phyloP scores from a whole-genome alignment of 1,140 invertebrate species.

The Caligus rogercresseyi region DNA sequence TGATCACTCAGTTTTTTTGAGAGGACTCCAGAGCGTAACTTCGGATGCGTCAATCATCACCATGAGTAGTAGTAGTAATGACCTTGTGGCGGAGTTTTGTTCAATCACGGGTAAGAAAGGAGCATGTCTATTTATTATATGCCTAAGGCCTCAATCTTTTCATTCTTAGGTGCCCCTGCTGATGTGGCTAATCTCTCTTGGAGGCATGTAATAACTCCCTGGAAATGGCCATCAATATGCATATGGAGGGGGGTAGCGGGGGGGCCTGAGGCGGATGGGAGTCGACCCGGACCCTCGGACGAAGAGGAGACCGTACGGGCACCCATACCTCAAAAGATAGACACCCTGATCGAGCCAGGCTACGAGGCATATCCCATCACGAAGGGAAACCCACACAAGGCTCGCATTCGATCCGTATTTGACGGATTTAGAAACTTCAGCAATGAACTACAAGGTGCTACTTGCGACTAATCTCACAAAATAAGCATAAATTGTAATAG shows the following conservation, averaged over 20 bases:
- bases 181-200: conserved; percentile 30
- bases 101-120: neutral
- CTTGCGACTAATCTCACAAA: neutral
- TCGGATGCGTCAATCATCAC: too few species aligned
- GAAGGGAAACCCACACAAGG: neutral
- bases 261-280: neutral
- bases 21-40: too few species aligned
- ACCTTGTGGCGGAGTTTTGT: neutral
- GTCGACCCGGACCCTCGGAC: conserved; percentile 1
- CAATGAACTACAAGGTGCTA: conserved; percentile 12
- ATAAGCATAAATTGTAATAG: too few species aligned
- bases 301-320: neutral
- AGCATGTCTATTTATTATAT: conserved; percentile 4
- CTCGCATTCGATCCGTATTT: conserved; percentile 10
- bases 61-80: too few species aligned
- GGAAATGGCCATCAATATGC: conserved; percentile 38
- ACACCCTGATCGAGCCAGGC: conserved; percentile 2
- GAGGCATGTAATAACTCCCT: conserved; percentile 37
- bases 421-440: conserved; percentile 20
- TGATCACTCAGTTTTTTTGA: too few species aligned
- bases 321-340: neutral
- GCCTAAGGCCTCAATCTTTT: too few species aligned
- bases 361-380: conserved; percentile 1
- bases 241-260: conserved; percentile 31
- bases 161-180: neutral